Percentiles rank a stretch among this genome's conserved stretches.
Evolutionary conservation across 1,140 invertebrate genomes (phyloP).

Genomic region (Plectus sambesii): DNA sequence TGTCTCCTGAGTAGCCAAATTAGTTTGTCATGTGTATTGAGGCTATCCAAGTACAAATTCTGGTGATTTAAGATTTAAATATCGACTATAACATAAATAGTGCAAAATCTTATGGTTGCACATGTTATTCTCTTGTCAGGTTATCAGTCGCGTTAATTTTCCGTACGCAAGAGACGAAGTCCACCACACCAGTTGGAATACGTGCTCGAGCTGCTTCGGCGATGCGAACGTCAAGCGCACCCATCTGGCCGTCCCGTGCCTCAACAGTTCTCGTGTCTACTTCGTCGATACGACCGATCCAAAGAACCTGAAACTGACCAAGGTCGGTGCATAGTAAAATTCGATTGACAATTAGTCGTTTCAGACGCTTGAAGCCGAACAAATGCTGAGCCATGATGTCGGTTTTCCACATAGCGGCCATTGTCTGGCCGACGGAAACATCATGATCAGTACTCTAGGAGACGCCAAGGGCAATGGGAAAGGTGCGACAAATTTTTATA

Average conservation of each 20-base stretch:
- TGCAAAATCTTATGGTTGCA: too few species aligned
- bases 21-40: too few species aligned
- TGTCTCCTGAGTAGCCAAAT: too few species aligned
- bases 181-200: slow-evolving; percentile 90
- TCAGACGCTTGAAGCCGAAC: slow-evolving; percentile 52
- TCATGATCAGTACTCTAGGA: slow-evolving; percentile 88
- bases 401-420: slow-evolving; percentile 80
- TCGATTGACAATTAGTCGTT: slow-evolving; percentile 12
- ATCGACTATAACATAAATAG: too few species aligned
- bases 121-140: too few species aligned
- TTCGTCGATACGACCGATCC: slow-evolving; percentile 67
- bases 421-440: slow-evolving; percentile 74
- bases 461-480: slow-evolving; percentile 60
- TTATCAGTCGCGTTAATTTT: slow-evolving; percentile 70
- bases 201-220: slow-evolving; percentile 75
- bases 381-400: slow-evolving; percentile 62
- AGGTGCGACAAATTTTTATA: too few species aligned
- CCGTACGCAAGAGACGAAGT: slow-evolving; percentile 71
- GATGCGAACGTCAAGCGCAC: slow-evolving; percentile 58
- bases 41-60: too few species aligned
- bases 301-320: slow-evolving; percentile 55
- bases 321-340: slow-evolving; percentile 53
- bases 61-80: too few species aligned
- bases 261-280: slow-evolving; percentile 73
- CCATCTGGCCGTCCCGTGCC: slow-evolving; percentile 66